Percentiles rank a stretch among this genome's conserved stretches.
Conservation (phyloP, 1,140 invertebrate species). For the Dolichoris vasculosae region DNA sequence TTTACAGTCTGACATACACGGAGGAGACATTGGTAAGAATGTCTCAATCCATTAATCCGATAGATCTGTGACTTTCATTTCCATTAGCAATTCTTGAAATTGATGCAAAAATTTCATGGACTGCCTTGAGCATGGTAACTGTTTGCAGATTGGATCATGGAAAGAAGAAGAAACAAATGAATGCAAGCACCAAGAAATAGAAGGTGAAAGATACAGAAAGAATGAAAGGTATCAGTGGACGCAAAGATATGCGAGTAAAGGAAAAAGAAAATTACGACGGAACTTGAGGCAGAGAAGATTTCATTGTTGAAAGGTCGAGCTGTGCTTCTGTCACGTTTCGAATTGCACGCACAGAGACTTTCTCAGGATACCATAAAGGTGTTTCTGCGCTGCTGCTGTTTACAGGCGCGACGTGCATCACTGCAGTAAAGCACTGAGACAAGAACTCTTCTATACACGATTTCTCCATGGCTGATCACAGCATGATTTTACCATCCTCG, state of each 20-base stretch:
- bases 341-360: conserved; percentile 70
- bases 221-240: neutral
- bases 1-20: neutral
- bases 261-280: neutral
- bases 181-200: too few species aligned
- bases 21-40: conserved; percentile 24
- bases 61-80: conserved; percentile 26
- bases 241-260: neutral
- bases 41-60: conserved; percentile 48
- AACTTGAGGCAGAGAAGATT: neutral
- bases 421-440: neutral
- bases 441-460: neutral
- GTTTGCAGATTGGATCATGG: neutral
- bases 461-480: conserved; percentile 61
- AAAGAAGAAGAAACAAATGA: neutral
- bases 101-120: conserved; percentile 19
- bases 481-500: conserved; percentile 61
- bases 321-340: conserved; percentile 67
- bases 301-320: conserved; percentile 62
- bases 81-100: conserved; percentile 22
- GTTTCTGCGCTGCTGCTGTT: conserved; percentile 32
- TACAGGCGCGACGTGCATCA: neutral
- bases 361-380: conserved; percentile 55
- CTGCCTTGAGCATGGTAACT: neutral
- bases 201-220: too few species aligned